A percentile compares a stretch with the other conserved stretches of the same genome.
phyloP scores from a whole-genome alignment of 2,888 invertebrate species.

The Lasioglossum marginatum region DNA sequence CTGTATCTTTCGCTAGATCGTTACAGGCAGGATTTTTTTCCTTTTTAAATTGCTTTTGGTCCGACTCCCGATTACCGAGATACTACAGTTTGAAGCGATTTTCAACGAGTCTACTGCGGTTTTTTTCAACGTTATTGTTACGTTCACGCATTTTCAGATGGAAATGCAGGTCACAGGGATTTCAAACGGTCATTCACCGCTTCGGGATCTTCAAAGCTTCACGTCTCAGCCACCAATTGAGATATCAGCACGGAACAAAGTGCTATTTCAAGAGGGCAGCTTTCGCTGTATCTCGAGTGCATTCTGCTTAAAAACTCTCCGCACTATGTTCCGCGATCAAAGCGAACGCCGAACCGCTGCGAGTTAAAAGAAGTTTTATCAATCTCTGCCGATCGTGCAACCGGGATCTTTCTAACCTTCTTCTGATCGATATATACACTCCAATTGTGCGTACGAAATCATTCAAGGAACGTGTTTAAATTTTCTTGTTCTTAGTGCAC shows the following conservation, averaged over 20 bases:
- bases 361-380: not conserved
- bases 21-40: not conserved
- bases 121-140: not conserved
- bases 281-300: not conserved
- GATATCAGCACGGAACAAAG: slow-evolving; percentile 21
- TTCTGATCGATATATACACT: not conserved
- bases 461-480: not conserved
- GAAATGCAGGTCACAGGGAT: not conserved
- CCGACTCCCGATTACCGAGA: not conserved
- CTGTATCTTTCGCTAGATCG: not conserved
- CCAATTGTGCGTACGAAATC: not conserved
- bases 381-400: not conserved
- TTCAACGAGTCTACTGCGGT: not conserved
- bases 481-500: too few relatives aligned
- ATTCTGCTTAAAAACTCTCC: not conserved
- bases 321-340: not conserved
- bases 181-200: slow-evolving; percentile 8
- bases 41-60: not conserved
- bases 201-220: not conserved
- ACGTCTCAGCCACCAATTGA: slow-evolving; percentile 16
- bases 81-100: not conserved
- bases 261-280: not conserved
- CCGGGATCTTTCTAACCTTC: not conserved
- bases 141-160: not conserved
- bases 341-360: not conserved